Evolutionary conservation across 1,140 invertebrate species (phyloP), one percentile per base, ranked within the genome.

Genomic region (Liolophura sinensis): DNA sequence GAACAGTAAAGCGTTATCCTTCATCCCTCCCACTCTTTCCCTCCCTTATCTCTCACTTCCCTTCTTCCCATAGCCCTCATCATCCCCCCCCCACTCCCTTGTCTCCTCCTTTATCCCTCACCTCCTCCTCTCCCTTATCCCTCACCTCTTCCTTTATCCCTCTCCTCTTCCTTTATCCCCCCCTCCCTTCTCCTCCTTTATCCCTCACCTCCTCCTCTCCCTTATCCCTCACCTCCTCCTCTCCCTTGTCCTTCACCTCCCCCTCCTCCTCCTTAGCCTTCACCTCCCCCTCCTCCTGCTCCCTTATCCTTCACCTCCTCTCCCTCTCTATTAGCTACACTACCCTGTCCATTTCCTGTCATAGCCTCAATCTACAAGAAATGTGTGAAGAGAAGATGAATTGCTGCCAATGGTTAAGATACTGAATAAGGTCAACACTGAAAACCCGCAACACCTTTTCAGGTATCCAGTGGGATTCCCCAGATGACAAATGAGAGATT

Each of bases 101-200:
- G 22, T 60, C n/a, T 66, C 20, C 55, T 24, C 55, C 51, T 64
- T n/a, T 47, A 18, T 64, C 62, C 40, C 49, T 56, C 47, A 52
- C 47, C 60, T 58, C 52, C 46, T 60, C 47, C 46, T 25, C 46
- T 24, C 48, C 1, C 46, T 25, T 58, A 14, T 58, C 63, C 46
- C 48, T 65, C 63, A 47, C 22, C 55, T 20, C 31, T n/a, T 50
- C 50, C 63, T 58, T 20, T 65, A 5, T 65, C 63, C 58, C 31
- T 65, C 52, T 65, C 54, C 58, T 55, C 49, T 5, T 65, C 63
- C 46, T n/a, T 64, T 52, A 31, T 24, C 57, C 62, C 48, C 40
- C 51, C 1, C 24, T 9, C 22, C 22, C 47, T 9, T 56, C 20
- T 9, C 27, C 49, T 6, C 63, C 58, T 52, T 3, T 67, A 20